Base-by-base conservation (phyloP, 1,140 invertebrate species). In the Parapsyche elsis region DNA sequence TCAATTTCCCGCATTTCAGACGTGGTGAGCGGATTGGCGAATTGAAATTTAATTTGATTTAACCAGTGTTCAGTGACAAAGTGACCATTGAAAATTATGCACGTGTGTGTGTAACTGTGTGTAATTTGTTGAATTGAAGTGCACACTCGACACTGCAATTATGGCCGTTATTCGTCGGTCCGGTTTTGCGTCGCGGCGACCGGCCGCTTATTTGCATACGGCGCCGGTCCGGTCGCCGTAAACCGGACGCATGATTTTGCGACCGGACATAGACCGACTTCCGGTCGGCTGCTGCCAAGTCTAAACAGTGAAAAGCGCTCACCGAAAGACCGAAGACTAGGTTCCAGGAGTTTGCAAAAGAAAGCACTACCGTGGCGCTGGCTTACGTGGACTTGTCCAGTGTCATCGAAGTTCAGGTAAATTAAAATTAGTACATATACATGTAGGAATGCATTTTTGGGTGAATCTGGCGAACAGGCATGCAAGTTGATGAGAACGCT, bases 381-480 rank as follows among this genome's bases (percentile, higher is more conserved):
- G 89, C 90, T 85, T 91, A 91, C 90, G 90, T 91, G 85, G 90
- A 91, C 85, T 88, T 91, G 85, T 90, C 90, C 82, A 90, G 90
- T 85, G 90, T 91, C 84, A 91, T 91, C 85, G 90, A 91, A 88
- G 90, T 90, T 84, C 90, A 91, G 90, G 90, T 91, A 88, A 89
- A 81, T 81, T 10, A 45, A 26, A 21, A 61, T 61, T 1, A 21
- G 4, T 61, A 61, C 4, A 21, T 61, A 38, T 38, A 38, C 7
- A 38, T 38, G 7, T 38, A 38, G 1, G 7, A 4, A 38, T 38
- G 7, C 7, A 38, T 38, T n/a, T n/a, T n/a, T n/a, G n/a, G n/a
- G n/a, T n/a, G n/a, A n/a, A n/a, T n/a, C n/a, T n/a, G n/a, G n/a
- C n/a, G n/a, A n/a, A n/a, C n/a, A n/a, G n/a, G n/a, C n/a, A n/a